Evolutionary conservation across 1,140 invertebrate species (phyloP), one percentile per base, ranked within the genome.

Genomic region (Diprion similis): DNA sequence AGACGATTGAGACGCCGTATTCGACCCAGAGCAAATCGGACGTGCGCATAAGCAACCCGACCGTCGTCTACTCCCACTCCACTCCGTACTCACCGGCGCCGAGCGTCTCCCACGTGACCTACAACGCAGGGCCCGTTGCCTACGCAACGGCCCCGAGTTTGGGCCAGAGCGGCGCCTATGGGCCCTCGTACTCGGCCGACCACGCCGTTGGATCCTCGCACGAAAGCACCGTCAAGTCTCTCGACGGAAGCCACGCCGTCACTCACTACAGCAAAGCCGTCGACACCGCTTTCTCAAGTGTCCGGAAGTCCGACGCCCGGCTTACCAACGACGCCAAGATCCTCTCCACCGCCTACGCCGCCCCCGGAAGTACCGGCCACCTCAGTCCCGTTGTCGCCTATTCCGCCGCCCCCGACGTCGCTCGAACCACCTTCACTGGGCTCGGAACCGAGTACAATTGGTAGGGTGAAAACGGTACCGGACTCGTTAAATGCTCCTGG

Each of bases 371-470:
- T 73, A 48, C 70, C 78, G 46, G 66, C 74, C 72, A 73, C 75
- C 37, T 70, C 71, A 74, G 73, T 70, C 73, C 79, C 71, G 81
- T 75, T 64, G 78, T 79, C 47, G 78, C 81, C 48, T 75, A 76
- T 66, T 79, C 76, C 46, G 75, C 78, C 46, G 80, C 80, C 75
- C 76, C 77, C 73, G 71, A 65, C 51, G 73, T 75, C 37, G 70
- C 76, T 46, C 72, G 73, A 64, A 10, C 71, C 18, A 59, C 82
- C 78, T 90, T 89, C 83, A 83, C 84, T 71, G 88, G 89, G 73
- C 83, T 86, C 68, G 89, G 88, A 68, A 86, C 86, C 73, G 86
- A 88, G 82, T 90, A 90, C 83, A 87, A 83, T 73, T 89, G 86
- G 83, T 88, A 81, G 71, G 24, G 45, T 24, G 24, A 45, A 37